A percentile compares a stretch with the other conserved stretches of the same genome.
Conservation (phyloP, 2,888 invertebrate genomes). For the Baronia brevicornis region DNA sequence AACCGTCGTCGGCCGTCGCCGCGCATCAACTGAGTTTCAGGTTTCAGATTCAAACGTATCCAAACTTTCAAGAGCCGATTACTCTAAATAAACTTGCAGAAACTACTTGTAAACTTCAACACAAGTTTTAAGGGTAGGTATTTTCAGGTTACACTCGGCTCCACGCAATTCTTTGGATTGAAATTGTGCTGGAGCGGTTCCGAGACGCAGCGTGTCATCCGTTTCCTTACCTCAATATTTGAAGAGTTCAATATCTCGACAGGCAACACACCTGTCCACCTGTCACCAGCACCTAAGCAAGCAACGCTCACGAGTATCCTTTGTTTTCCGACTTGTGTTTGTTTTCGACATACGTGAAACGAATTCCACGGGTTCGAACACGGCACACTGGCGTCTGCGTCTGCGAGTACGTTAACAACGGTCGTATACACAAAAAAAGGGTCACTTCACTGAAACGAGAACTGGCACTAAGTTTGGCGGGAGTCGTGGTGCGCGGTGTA, state of each 20-base stretch:
- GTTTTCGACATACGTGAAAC: slow-evolving; percentile 61
- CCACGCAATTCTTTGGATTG: too few species aligned
- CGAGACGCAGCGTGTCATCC: too few species aligned
- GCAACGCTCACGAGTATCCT: slow-evolving; percentile 54
- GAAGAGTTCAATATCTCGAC: slow-evolving; percentile 16
- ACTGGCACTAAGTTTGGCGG: slow-evolving; percentile 37
- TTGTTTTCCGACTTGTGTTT: slow-evolving; percentile 65
- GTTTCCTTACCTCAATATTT: slow-evolving; percentile 23
- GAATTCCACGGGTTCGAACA: slow-evolving; percentile 45
- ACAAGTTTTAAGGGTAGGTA: background rate
- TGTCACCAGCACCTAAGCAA: slow-evolving; percentile 66
- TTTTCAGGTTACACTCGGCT: background rate
- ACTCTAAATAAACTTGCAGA: slow-evolving; percentile 22
- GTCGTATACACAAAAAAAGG: too few species aligned
- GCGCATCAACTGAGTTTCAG: slow-evolving; percentile 48
- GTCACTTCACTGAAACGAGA: slow-evolving; percentile 22
- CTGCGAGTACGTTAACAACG: too few species aligned
- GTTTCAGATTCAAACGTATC: slow-evolving; percentile 25
- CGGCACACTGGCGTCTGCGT: slow-evolving; percentile 37
- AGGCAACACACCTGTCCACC: slow-evolving; percentile 32
- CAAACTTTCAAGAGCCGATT: slow-evolving; percentile 44
- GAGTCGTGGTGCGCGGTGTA: slow-evolving; percentile 46
- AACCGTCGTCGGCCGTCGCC: slow-evolving; percentile 56
- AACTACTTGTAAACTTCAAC: slow-evolving; percentile 26
- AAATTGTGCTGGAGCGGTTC: too few species aligned